Conservation (phyloP, 2,113 vertebrate genomes). For the Gadus chalcogrammus region DNA sequence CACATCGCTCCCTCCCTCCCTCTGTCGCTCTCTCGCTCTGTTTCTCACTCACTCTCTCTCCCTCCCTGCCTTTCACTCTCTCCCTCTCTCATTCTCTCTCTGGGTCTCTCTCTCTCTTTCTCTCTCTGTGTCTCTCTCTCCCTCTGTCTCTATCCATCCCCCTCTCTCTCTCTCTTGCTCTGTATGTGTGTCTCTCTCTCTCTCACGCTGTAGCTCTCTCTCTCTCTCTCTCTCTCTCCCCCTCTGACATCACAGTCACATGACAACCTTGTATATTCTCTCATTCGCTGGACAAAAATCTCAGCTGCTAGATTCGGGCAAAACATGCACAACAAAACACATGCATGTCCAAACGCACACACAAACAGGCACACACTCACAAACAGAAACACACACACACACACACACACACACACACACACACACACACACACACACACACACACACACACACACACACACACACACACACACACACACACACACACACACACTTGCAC, state of each 20-base stretch:
- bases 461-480: conserved; percentile 5
- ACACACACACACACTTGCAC: background rate
- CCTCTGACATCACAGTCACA: conserved; percentile 68
- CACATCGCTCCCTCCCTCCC: conserved; percentile 59
- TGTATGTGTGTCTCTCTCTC: conserved; percentile 30
- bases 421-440: background rate
- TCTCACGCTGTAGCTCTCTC: background rate
- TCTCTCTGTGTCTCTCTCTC: conserved; percentile 47
- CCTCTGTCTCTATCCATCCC: conserved; percentile 28
- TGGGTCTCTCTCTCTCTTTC: conserved; percentile 33
- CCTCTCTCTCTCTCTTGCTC: conserved; percentile 23
- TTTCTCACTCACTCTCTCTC: conserved; percentile 39
- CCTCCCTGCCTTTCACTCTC: conserved; percentile 30
- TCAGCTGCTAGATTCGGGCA: conserved; percentile 52
- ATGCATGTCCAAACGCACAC: background rate
- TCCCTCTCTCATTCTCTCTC: conserved; percentile 44
- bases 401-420: conserved; percentile 3
- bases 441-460: conserved; percentile 5
- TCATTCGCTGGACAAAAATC: conserved; percentile 62
- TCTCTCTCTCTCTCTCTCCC: conserved; percentile 34
- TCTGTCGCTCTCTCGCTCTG: conserved; percentile 23
- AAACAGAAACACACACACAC: background rate
- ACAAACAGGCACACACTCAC: conserved; percentile 13
- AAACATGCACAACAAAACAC: conserved; percentile 10
- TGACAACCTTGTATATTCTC: conserved; percentile 58